These are phyloP conservation scores for Torymus auratus DNA, from an alignment of 2,888 invertebrate genomes.

Conservation along the genomic window DNA sequence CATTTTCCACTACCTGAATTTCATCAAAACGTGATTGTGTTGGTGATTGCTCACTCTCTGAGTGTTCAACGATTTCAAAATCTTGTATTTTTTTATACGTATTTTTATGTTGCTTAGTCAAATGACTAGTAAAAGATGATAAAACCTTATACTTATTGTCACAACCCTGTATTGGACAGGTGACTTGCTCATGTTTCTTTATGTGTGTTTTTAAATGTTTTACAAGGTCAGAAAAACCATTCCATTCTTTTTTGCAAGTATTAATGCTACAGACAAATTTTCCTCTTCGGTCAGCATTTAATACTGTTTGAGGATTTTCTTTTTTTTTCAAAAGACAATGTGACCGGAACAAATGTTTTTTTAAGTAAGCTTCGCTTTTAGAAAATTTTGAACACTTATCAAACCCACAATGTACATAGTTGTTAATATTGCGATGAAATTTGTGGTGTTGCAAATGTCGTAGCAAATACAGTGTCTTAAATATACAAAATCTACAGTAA, in stretches of 20 bases:
- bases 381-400: constrained; percentile 46
- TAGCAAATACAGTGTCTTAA: background rate
- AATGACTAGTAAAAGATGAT: constrained; percentile 57
- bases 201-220: constrained; percentile 58
- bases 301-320: no score
- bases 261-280: constrained; percentile 37
- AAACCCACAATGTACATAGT: constrained; percentile 41
- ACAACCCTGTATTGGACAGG: constrained; percentile 50
- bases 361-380: constrained; percentile 10
- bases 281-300: background rate
- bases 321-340: constrained; percentile 10
- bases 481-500: constrained; percentile 2
- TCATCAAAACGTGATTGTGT: no score
- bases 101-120: constrained; percentile 50
- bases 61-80: no score
- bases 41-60: background rate
- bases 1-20: background rate
- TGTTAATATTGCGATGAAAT: constrained; percentile 26
- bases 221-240: constrained; percentile 26
- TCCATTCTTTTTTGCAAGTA: constrained; percentile 37
- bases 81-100: background rate
- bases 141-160: constrained; percentile 42
- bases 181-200: constrained; percentile 29
- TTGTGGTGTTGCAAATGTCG: constrained; percentile 13
- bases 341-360: constrained; percentile 27